phyloP scores from a whole-genome alignment of 2,888 invertebrate genomes.

The Oscheius sp. region DNA sequence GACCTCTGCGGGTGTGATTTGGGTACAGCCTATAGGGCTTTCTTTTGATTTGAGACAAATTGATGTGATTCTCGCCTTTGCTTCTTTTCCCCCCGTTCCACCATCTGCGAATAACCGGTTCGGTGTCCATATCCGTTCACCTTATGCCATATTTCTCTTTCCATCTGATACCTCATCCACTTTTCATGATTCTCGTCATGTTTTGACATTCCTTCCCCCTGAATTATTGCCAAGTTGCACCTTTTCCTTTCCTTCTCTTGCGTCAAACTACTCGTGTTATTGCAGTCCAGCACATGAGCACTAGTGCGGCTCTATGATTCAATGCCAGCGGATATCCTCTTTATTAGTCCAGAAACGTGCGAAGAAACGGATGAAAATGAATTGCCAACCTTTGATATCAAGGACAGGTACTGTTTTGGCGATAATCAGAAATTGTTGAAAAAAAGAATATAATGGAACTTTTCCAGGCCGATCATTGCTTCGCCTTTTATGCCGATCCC shows the following conservation, averaged over 20 bases:
- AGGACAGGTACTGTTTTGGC: conserved; percentile 13
- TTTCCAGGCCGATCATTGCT: conserved; percentile 66
- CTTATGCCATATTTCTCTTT: not conserved
- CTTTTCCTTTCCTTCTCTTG: conserved; percentile 11
- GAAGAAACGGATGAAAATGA: conserved; percentile 9
- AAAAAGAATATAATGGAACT: not conserved
- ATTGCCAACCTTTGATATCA: conserved; percentile 8
- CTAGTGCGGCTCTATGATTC: conserved; percentile 31
- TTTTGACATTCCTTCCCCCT: not conserved
- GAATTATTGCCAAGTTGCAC: no score
- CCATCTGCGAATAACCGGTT: not conserved
- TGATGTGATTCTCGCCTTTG: not conserved
- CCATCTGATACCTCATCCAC: not conserved
- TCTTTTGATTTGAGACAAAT: not conserved
- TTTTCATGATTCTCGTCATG: not conserved
- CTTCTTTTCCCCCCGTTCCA: not conserved
- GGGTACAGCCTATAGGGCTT: not conserved
- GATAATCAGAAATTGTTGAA: not conserved
- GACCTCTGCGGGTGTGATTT: no score
- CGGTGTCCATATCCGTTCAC: not conserved
- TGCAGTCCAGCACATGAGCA: conserved; percentile 30
- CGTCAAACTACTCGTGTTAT: not conserved
- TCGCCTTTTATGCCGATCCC: conserved; percentile 72
- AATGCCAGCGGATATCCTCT: conserved; percentile 33
- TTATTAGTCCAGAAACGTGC: conserved; percentile 20